Conservation (phyloP, 2,113 vertebrate genomes). For the Dromiciops gliroides region DNA sequence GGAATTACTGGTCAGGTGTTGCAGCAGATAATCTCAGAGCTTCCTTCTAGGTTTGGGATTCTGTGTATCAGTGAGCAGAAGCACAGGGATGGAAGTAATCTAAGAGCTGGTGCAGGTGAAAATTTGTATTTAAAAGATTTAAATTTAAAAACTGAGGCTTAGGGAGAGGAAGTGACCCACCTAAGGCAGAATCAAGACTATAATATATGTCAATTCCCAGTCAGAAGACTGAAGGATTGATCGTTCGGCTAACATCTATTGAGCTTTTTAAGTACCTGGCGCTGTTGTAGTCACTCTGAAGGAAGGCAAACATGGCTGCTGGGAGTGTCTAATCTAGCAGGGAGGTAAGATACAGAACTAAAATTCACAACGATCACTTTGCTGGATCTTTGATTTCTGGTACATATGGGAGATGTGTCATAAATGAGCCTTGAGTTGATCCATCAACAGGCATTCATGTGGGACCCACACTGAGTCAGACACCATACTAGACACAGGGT, state of each 20-base stretch:
- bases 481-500: accelerated
- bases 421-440: neutral
- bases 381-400: neutral
- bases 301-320: neutral
- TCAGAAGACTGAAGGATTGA: neutral
- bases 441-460: neutral
- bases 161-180: neutral
- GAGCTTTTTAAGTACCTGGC: neutral
- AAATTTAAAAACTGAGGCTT: neutral
- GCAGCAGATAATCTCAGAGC: neutral
- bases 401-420: neutral
- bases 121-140: conserved; percentile 11
- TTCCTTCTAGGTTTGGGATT: neutral
- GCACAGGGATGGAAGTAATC: neutral
- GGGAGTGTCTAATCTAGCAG: neutral
- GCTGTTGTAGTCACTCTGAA: too few species aligned
- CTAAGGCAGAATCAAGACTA: neutral
- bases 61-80: neutral
- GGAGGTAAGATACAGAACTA: neutral
- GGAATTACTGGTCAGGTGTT: neutral
- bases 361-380: neutral
- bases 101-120: neutral
- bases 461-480: neutral
- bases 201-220: neutral
- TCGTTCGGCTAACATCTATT: neutral